Evolutionary conservation across 2,797 vertebrate species (phyloP), one percentile per base, ranked within the genome.

Genomic region (Enteromius treurensis): DNA sequence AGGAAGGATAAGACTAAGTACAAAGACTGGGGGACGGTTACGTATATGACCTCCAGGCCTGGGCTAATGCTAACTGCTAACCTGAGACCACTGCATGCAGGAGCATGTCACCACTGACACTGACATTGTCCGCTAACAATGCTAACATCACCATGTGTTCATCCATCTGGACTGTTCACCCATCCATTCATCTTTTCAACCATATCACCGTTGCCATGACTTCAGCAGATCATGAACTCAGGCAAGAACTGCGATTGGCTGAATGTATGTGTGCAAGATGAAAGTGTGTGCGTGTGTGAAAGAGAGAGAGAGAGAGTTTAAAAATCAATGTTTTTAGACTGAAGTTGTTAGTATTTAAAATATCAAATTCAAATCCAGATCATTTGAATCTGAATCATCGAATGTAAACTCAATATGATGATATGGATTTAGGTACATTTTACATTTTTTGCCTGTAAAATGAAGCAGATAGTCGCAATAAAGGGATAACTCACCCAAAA

Each of bases 101-200:
- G 58, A 60, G 89, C 88, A 42, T 90, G 82, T 91, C 90, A 89
- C 86, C 87, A 85, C 86, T 85, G 55, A 51, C 58, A 80, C 42
- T 49, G 85, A 88, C 87, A 89, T 84, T 80, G 86, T 75, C 49
- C 70, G 85, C 85, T 90, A 89, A 84, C 83, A n/a, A 76, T 83
- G 77, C 89, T 91, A 88, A 88, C 14, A 89, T 85, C 88, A 86
- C 87, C 67, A 55, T 84, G 87, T n/a, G 11, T 87, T 77, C 51
- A 64, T 88, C 82, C 79, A 69, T 89, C 87, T 64, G 83, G 60
- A 87, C 89, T 53, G 53, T 83, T 85, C 15, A 14, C 85, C 71
- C 80, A 53, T 88, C 77, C 74, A 70, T 89, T 87, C 89, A 86
- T 90, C 86, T 90, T 79, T 87, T 82, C 34, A 70, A 84, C 51